These are phyloP conservation scores for Limosa lapponica DNA, from an alignment of 2,797 vertebrate genomes.

Conservation along the genomic window DNA sequence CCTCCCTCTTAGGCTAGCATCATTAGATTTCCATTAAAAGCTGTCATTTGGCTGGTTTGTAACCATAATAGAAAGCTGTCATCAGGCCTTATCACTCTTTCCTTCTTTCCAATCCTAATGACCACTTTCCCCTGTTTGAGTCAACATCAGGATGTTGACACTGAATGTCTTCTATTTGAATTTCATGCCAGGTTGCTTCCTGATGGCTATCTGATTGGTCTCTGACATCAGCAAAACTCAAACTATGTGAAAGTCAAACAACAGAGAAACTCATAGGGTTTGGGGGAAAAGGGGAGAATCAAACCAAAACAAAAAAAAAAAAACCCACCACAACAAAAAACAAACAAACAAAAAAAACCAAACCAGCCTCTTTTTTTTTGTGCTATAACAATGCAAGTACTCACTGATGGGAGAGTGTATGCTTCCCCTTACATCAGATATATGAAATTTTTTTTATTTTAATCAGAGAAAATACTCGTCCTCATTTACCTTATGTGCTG, in stretches of 20 bases:
- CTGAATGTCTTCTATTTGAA: neutral
- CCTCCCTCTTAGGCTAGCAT: neutral
- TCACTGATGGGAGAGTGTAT: neutral
- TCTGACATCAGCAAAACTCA: neutral
- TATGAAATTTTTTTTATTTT: neutral
- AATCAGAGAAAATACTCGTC: neutral
- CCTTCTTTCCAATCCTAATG: neutral
- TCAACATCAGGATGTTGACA: neutral
- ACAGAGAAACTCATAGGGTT: neutral
- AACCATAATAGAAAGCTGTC: neutral
- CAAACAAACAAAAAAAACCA: neutral
- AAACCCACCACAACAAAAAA: neutral
- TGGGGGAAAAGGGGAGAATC: neutral
- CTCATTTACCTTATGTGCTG: neutral
- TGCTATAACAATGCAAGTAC: neutral
- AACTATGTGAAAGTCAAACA: neutral
- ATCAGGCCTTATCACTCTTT: neutral
- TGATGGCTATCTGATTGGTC: neutral
- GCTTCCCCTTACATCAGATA: neutral
- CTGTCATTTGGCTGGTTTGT: neutral
- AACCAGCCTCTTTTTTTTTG: rapidly evolving
- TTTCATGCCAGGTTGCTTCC: neutral
- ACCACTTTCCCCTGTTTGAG: neutral
- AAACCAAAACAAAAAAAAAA: neutral
- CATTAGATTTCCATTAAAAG: neutral